These are phyloP conservation scores for Chouioia cunea DNA, from an alignment of 2,888 invertebrate genomes.

Conservation along the genomic window DNA sequence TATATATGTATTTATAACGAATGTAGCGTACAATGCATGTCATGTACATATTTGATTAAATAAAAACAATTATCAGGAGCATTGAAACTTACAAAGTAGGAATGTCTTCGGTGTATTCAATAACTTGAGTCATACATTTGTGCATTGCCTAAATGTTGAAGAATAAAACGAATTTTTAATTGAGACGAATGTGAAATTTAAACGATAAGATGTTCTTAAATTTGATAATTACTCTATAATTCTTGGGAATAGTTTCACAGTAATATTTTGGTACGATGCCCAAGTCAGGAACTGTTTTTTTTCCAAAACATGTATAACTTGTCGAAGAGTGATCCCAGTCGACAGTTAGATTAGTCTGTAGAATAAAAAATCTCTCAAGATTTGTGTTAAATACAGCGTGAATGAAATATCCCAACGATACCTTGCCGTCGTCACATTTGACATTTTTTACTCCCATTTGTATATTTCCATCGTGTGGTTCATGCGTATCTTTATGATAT, in stretches of 20 bases:
- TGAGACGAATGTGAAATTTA: background rate
- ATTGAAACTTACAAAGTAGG: slow-evolving; percentile 78
- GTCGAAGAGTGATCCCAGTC: slow-evolving; percentile 75
- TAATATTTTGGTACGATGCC: slow-evolving; percentile 69
- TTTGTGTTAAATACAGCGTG: slow-evolving; percentile 51
- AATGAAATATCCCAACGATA: too few species aligned
- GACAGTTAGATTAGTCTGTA: slow-evolving; percentile 72
- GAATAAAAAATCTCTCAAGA: slow-evolving; percentile 50
- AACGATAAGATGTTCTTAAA: background rate
- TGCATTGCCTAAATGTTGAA: slow-evolving; percentile 74
- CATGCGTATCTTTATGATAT: slow-evolving; percentile 41
- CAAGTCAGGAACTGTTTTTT: slow-evolving; percentile 69
- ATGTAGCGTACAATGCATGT: too few species aligned
- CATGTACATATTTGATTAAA: background rate
- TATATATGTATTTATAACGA: background rate
- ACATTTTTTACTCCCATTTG: slow-evolving; percentile 71
- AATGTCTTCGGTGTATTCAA: slow-evolving; percentile 75
- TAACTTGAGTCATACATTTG: slow-evolving; percentile 77
- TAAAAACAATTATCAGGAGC: slow-evolving; percentile 6
- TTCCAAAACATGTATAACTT: slow-evolving; percentile 75
- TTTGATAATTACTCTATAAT: slow-evolving; percentile 70
- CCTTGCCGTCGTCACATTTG: slow-evolving; percentile 78
- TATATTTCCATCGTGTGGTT: slow-evolving; percentile 27
- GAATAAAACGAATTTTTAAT: slow-evolving; percentile 12
- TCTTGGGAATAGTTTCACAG: slow-evolving; percentile 72